A percentile compares a stretch with the other conserved stretches of the same genome.
Conservation (phyloP, 2,113 vertebrate species). For the Mola mola region DNA sequence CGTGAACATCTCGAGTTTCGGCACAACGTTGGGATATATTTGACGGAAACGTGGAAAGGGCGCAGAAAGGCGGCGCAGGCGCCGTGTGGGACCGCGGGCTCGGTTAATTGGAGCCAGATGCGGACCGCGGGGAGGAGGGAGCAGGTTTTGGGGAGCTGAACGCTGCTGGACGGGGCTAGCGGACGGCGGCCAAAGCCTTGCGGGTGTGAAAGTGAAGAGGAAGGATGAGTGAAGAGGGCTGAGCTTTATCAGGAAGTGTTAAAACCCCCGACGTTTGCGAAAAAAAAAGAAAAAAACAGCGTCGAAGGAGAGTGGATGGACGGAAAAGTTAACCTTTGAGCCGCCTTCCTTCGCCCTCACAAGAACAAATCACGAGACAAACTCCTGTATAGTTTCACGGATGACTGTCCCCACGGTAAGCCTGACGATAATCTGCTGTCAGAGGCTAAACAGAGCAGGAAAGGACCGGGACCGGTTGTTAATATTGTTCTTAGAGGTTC, state of each 20-base stretch:
- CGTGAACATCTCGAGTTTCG: too few relatives aligned
- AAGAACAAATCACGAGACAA: conserved; percentile 81
- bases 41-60: too few relatives aligned
- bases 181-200: too few relatives aligned
- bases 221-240: conserved; percentile 5
- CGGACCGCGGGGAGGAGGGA: neutral
- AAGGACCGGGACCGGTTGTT: neutral
- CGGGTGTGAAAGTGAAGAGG: conserved; percentile 7
- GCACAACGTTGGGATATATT: too few relatives aligned
- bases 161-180: too few relatives aligned
- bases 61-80: neutral
- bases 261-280: conserved; percentile 77
- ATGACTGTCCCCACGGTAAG: conserved; percentile 46
- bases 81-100: neutral
- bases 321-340: conserved; percentile 79
- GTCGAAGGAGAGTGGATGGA: conserved; percentile 55
- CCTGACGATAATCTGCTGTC: too few relatives aligned
- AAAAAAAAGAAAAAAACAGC: conserved; percentile 29
- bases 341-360: conserved; percentile 59
- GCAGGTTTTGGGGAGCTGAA: too few relatives aligned
- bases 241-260: conserved; percentile 70
- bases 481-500: neutral
- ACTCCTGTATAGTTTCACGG: conserved; percentile 31
- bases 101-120: neutral
- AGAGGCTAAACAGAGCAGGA: neutral